phyloP scores from a whole-genome alignment of 2,888 invertebrate genomes.

The Pyralis farinalis region DNA sequence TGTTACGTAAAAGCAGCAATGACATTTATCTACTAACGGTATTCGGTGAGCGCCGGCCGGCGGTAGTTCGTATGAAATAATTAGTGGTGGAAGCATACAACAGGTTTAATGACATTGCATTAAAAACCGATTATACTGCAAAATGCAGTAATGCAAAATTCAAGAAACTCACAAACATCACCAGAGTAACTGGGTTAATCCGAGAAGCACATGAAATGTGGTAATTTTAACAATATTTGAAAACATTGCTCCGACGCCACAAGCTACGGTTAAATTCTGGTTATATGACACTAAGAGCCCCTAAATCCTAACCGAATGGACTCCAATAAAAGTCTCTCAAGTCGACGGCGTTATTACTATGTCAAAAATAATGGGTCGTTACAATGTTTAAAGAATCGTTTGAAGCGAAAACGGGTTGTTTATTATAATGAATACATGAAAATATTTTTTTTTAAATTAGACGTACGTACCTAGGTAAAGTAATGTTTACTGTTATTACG shows the following conservation, averaged over 20 bases:
- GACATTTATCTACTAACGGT: too few species aligned
- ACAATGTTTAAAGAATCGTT: conserved; percentile 7
- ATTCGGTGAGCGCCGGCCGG: too few species aligned
- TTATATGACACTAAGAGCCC: conserved; percentile 49
- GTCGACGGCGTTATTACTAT: conserved; percentile 30
- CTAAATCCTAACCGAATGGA: conserved; percentile 51
- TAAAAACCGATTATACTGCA: too few species aligned
- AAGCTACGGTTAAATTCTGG: conserved; percentile 40
- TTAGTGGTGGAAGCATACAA: too few species aligned
- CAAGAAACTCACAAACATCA: too few species aligned
- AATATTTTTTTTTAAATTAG: too few species aligned
- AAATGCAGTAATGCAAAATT: too few species aligned
- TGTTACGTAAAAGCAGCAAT: too few species aligned
- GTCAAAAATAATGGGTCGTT: conserved; percentile 19
- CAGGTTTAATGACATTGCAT: too few species aligned
- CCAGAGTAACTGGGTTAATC: conserved; percentile 12
- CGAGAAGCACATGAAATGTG: conserved; percentile 41
- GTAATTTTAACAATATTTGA: conserved; percentile 47
- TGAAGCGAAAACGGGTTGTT: conserved; percentile 5
- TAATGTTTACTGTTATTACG: conserved; percentile 11
- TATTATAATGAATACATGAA: too few species aligned
- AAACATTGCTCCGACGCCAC: conserved; percentile 38
- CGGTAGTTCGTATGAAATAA: too few species aligned
- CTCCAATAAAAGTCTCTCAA: conserved; percentile 50
- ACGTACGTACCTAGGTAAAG: neutral